These are phyloP conservation scores for Chaenogobius annularis DNA, from an alignment of 2,113 vertebrate genomes.

Conservation along the genomic window DNA sequence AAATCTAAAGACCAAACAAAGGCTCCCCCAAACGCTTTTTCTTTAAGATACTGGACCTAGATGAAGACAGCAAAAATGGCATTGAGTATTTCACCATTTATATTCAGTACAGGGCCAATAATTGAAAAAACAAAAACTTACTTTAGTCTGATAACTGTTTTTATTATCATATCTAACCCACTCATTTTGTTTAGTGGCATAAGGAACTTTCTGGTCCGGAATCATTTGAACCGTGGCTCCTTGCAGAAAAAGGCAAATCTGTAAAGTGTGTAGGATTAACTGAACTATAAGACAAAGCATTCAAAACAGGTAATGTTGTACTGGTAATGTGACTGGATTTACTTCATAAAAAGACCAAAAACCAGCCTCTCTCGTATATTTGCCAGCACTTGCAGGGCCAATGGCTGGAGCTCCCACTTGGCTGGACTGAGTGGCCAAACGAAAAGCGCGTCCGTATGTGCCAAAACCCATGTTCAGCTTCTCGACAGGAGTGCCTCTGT, in stretches of 20 bases:
- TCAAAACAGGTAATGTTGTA: not conserved
- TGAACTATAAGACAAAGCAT: not conserved
- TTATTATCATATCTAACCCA: conserved; percentile 82
- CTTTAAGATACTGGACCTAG: conserved; percentile 77
- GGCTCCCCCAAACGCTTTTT: conserved; percentile 78
- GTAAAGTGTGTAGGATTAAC: conserved; percentile 10
- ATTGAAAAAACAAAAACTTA: conserved; percentile 32
- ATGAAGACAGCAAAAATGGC: not conserved
- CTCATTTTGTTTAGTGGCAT: conserved; percentile 68
- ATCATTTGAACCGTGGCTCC: conserved; percentile 70
- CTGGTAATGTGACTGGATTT: not conserved
- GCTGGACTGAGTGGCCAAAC: conserved; percentile 51
- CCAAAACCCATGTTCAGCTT: conserved; percentile 83
- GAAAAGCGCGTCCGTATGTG: conserved; percentile 78
- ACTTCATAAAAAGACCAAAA: conserved; percentile 85
- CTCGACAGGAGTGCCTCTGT: conserved; percentile 71
- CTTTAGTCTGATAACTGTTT: conserved; percentile 78
- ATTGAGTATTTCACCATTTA: not conserved
- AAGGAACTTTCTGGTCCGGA: conserved; percentile 77
- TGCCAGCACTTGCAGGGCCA: conserved; percentile 71
- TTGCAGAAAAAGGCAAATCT: conserved; percentile 79
- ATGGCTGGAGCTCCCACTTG: conserved; percentile 57
- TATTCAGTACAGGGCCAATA: not conserved
- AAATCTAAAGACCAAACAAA: conserved; percentile 83
- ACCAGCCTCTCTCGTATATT: conserved; percentile 75